A percentile compares a stretch with the other conserved stretches of the same genome.
Evolutionary conservation across 2,113 vertebrate species (phyloP).

Genomic region (Lagopus leucura): DNA sequence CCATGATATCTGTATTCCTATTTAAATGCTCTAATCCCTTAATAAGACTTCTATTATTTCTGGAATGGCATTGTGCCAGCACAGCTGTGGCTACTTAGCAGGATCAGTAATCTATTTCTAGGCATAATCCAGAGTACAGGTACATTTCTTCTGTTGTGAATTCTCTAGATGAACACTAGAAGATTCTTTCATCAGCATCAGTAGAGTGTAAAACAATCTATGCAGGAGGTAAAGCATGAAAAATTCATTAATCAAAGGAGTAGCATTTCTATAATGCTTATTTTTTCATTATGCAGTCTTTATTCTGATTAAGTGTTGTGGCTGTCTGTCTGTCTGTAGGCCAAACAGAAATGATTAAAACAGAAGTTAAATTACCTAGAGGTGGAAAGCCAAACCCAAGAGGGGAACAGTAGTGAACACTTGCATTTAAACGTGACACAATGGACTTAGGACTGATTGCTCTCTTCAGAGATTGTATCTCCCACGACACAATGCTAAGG

Average conservation of each 20-base stretch:
- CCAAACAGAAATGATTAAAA: not conserved
- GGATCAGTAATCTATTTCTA: not conserved
- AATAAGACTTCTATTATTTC: conserved; percentile 1
- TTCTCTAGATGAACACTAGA: not conserved
- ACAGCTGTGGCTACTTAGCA: conserved; percentile 1
- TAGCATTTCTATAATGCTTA: not conserved
- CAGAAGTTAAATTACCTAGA: not conserved
- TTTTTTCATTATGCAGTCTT: conserved; percentile 1
- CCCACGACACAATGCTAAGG: not conserved
- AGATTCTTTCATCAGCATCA: not conserved
- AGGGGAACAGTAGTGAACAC: not conserved
- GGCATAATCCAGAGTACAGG: not conserved
- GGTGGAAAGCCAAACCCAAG: not conserved
- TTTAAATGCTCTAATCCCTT: conserved; percentile 16
- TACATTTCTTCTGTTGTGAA: not conserved
- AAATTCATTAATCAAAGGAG: not conserved
- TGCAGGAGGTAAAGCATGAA: not conserved
- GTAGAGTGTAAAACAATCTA: not conserved
- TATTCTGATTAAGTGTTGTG: not conserved
- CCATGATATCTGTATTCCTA: not conserved
- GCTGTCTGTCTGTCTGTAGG: not conserved
- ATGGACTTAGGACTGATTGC: not conserved
- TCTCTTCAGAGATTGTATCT: not conserved
- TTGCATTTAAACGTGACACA: not conserved
- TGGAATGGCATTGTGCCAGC: not conserved